Evolutionary conservation across 1,140 invertebrate genomes (phyloP).

Genomic region (Eriocheir sinensis): DNA sequence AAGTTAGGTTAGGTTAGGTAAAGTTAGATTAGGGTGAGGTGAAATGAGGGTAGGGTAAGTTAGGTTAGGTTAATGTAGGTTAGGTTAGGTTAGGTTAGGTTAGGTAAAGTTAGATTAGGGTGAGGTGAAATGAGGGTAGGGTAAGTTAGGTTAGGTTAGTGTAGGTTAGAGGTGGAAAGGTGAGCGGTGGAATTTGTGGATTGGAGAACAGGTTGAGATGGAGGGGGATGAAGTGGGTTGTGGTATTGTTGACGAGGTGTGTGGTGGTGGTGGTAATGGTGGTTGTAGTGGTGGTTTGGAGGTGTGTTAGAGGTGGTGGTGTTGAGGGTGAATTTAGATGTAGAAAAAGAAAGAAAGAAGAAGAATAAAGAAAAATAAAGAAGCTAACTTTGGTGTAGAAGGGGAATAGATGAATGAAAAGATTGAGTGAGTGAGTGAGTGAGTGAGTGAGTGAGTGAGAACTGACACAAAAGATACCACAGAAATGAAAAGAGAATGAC

Average conservation of each 20-base stretch:
- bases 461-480: neutral
- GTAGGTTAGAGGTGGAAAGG: too few species aligned
- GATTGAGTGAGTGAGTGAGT: neutral
- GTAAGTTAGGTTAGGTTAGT: too few species aligned
- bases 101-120: too few species aligned
- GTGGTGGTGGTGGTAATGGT: neutral
- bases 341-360: constrained; percentile 5
- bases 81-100: too few species aligned
- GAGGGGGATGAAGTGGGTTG: neutral
- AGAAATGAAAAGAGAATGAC: neutral
- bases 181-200: too few species aligned
- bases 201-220: too few species aligned
- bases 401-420: neutral
- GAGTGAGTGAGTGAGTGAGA: neutral
- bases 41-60: too few species aligned
- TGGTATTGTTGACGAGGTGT: too few species aligned
- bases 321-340: neutral
- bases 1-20: too few species aligned
- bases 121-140: too few species aligned
- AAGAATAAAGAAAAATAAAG: constrained; percentile 8
- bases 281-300: neutral
- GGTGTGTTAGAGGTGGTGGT: neutral
- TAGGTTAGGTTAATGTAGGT: too few species aligned
- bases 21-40: too few species aligned
- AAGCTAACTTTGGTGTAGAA: neutral